Evolutionary conservation across 2,888 invertebrate genomes (phyloP).

Genomic region (Glyphotaelius pellucidus): DNA sequence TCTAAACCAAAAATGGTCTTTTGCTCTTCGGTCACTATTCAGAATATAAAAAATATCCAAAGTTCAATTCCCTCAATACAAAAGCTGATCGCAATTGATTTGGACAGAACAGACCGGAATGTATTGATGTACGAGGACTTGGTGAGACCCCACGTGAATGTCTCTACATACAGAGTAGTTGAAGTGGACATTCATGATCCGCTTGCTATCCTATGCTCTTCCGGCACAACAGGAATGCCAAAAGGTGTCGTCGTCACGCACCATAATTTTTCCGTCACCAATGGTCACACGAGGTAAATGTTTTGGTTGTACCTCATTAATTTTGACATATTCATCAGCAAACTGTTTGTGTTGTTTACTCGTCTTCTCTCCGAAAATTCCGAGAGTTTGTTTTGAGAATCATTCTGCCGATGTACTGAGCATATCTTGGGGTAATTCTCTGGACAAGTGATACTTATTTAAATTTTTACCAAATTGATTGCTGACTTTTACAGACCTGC

Average conservation of each 20-base stretch:
- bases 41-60: constrained; percentile 77
- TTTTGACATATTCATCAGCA: not conserved
- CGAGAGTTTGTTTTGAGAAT: too few species aligned
- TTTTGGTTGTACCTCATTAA: not conserved
- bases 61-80: constrained; percentile 76
- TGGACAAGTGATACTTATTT: too few species aligned
- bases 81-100: constrained; percentile 79
- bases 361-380: too few species aligned
- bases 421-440: too few species aligned
- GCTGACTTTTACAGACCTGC: too few species aligned
- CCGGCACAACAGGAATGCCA: constrained; percentile 83
- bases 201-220: constrained; percentile 79
- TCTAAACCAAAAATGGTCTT: constrained; percentile 85
- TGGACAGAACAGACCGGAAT: constrained; percentile 71
- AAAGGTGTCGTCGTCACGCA: constrained; percentile 82
- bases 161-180: constrained; percentile 72
- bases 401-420: too few species aligned
- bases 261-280: constrained; percentile 74
- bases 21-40: constrained; percentile 79
- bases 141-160: constrained; percentile 69
- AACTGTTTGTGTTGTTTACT: too few species aligned
- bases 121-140: constrained; percentile 72
- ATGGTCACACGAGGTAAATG: constrained; percentile 55
- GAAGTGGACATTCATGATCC: constrained; percentile 73
- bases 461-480: too few species aligned